Base-by-base conservation (phyloP, 2,888 invertebrate species). In the Melanostoma scalare region DNA sequence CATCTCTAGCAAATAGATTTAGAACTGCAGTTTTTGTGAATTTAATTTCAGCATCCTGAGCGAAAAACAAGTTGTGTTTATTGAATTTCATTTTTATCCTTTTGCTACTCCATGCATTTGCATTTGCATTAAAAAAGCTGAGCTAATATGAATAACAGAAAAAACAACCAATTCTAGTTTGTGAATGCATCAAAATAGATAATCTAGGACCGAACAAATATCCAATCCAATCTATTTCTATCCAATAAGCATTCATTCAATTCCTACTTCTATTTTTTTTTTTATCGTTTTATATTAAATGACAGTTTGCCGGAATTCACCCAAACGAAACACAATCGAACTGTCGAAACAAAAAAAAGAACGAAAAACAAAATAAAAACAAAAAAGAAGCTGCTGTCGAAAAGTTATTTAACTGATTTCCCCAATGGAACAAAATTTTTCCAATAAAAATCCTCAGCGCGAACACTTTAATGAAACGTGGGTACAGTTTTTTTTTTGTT, bases 371-470 rank as follows among this genome's bases (percentile, higher is more conserved):
- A 68, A 67, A n/a, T n/a, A n/a, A n/a, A n/a, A n/a, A n/a, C n/a
- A n/a, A 46, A 44, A 63, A 8, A 46, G 10, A 31, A 33, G 44
- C 30, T 46, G 5, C 36, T 55, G 38, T 73, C 40, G 76, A 81
- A 85, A 86, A 86, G 84, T 86, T 86, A 86, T 86, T 86, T 85
- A 75, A 77, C 74, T 87, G 87, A 87, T 87, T 87, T 87, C 87
- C 87, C 87, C 85, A 87, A 87, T 86, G 87, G 67, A 78, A 84
- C 60, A 67, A 71, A 79, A 74, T 71, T 65, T 78, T 84, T 79
- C 79, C 79, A 84, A 79, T 84, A 79, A 84, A 84, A 74, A 71
- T 79, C 58, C 79, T 67, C 46, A 65, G 68, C 75, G 73, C 20
- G 20, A 82, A 69, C 60, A 53, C 73, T 79, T 79, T 79, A 79